Conservation (phyloP, 2,888 invertebrate genomes). For the Theretra japonica region DNA sequence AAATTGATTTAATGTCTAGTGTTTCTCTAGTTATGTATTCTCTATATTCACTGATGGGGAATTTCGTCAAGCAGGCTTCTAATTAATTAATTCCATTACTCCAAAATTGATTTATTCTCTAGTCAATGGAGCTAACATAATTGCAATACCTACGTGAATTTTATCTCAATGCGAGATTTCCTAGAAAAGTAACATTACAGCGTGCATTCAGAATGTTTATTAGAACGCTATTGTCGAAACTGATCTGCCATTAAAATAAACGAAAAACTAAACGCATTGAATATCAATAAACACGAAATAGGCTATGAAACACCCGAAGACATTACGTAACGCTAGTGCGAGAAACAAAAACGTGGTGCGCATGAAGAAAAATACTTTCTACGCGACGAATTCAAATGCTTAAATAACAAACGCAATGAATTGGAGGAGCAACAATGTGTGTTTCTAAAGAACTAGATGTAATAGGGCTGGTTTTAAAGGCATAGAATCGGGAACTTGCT, state of each 20-base stretch:
- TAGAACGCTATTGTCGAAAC: constrained; percentile 5
- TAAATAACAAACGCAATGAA: constrained; percentile 25
- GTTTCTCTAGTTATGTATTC: too few relatives aligned
- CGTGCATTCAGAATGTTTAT: not conserved
- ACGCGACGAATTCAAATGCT: constrained; percentile 15
- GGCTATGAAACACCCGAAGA: constrained; percentile 15
- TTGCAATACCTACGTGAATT: constrained; percentile 1
- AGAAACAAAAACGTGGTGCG: constrained; percentile 22
- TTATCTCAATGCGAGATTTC: not conserved
- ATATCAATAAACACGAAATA: constrained; percentile 17
- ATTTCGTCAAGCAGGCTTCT: too few relatives aligned
- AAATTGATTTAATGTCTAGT: too few relatives aligned
- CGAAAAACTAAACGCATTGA: constrained; percentile 23
- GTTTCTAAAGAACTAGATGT: not conserved
- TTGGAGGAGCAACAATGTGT: not conserved
- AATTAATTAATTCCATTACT: too few relatives aligned
- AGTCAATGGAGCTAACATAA: not conserved
- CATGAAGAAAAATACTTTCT: constrained; percentile 20
- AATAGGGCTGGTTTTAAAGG: not conserved
- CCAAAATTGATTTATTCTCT: not conserved
- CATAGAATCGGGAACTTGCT: too few relatives aligned
- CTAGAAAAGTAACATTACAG: not conserved
- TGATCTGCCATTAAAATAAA: constrained; percentile 18
- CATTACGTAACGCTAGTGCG: constrained; percentile 19
- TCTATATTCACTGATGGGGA: too few relatives aligned